Base-by-base conservation (phyloP, 2,113 vertebrate species). In the Machaerirhynchus nigripectus region DNA sequence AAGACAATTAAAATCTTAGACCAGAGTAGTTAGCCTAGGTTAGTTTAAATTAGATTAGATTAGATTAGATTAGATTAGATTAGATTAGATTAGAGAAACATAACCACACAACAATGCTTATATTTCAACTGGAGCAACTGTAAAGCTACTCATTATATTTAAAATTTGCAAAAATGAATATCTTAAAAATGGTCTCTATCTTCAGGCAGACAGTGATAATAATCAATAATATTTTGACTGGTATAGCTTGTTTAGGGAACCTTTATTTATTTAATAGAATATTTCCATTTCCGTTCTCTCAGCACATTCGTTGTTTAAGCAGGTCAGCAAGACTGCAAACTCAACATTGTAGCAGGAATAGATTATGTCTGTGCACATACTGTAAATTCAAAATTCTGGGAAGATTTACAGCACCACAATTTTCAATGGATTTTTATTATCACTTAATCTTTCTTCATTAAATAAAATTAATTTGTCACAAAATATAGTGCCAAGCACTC, bases 241-340 rank as follows among this genome's bases (percentile, higher is more conserved):
- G 53, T 65, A 53, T 57, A 81, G 56, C 40, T 71, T 86, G 50
- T 64, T 92, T 86, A 84, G 61, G 91, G 83, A 85, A 88, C 49
- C 65, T 59, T 61, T 92, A 84, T 84, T 94, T 86, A 94, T 81
- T 46, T 95, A 92, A 26, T 26, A 70, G 67, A 93, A 68, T 13
- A 53, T 49, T 82, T 47, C 73, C 55, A 64, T 88, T 96, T 93
- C 82, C 93, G 94, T 84, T 26, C 9, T 56, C 6, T 11, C 31
- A 49, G 31, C 19, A n/a, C 18, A 50, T 33, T 81, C 27, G 7
- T 37, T 55, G 6, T 55, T 67, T 28, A 68, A 69, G 20, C 24
- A 79, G 55, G 14, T 75, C 42, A 27, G 33, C 19, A 81, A 56
- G 35, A n/a, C 5, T 61, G 13, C 33, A 87, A 49, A 63, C 6